Percentiles rank a stretch among this genome's conserved stretches.
These are phyloP conservation scores for Heliconius charithonia DNA, from an alignment of 2,888 invertebrate genomes.

Conservation along the genomic window DNA sequence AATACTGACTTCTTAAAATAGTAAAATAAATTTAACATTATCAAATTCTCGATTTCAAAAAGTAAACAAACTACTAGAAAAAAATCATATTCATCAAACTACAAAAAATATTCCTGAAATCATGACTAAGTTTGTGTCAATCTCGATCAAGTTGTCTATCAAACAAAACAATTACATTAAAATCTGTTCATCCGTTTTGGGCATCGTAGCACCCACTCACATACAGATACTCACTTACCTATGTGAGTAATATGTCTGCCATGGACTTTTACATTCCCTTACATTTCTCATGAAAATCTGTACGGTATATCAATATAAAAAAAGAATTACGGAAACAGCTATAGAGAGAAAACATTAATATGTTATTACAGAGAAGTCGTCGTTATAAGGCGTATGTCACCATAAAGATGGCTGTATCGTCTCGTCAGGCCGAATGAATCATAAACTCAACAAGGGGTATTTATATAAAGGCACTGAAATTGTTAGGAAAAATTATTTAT, in stretches of 20 bases:
- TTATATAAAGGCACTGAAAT: background rate
- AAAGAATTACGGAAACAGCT: background rate
- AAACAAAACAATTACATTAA: too few species aligned
- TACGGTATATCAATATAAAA: background rate
- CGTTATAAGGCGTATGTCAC: conserved; percentile 12
- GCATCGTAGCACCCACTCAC: too few species aligned
- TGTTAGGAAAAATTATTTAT: background rate
- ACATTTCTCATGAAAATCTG: background rate
- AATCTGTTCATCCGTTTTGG: too few species aligned
- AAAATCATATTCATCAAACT: too few species aligned
- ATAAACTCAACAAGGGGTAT: conserved; percentile 12
- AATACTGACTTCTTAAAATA: background rate
- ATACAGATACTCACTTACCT: too few species aligned
- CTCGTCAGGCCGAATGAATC: conserved; percentile 14
- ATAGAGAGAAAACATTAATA: conserved; percentile 2
- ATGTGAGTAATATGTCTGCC: too few species aligned
- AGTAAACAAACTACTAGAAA: too few species aligned
- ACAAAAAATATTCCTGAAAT: too few species aligned
- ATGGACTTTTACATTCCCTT: too few species aligned
- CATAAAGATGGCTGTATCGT: conserved; percentile 12
- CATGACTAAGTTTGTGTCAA: too few species aligned
- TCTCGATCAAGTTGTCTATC: too few species aligned
- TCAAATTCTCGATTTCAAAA: background rate
- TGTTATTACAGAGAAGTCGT: conserved; percentile 9
- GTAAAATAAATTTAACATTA: background rate